Base-by-base conservation (phyloP, 2,888 invertebrate genomes). In the Ceramica pisi region DNA sequence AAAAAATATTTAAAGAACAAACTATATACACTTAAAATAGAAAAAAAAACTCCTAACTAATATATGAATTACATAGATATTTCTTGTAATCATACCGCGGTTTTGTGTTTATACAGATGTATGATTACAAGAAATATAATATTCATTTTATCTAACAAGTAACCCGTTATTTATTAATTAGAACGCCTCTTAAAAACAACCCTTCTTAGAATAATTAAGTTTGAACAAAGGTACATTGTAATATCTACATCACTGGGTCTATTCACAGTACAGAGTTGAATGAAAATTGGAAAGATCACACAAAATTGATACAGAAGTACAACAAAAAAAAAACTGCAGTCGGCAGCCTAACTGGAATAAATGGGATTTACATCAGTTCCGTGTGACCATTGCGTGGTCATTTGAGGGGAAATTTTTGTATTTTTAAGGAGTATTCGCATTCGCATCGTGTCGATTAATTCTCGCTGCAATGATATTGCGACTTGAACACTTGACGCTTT, bases 231-330 rank as follows among this genome's bases (percentile, higher is more conserved):
- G 44, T 60, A 70, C 10, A 64, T 63, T 64, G 35, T 56, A 46
- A 63, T 67, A 68, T 76, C 48, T 71, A 53, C 62, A 64, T 63
- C 55, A 67, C 41, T 51, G 48, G 57, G 67, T 12, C 67, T 67
- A 67, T 72, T 71, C 60, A 44, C 23, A 51, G 63, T 78, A 50
- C 78, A 69, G 74, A 60, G 67, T 62, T 77, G 68, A 38, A 63
- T 66, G 73, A 78, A 85, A 81, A 81, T 72, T 67, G 79, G 67
- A 82, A 79, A 75, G 48, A 53, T 8, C 8, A 21, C 16, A 38
- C 5, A 65, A 41, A 57, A 44, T 23, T 21, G 0, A 26, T 1
- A 12, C 50, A 78, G 64, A 62, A 78, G 46, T n/a, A 1, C 10
- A n/a, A 26, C 12, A 31, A 16, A 57, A 9, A n/a, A 44, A 16